Percentiles rank a stretch among this genome's conserved stretches.
phyloP scores from a whole-genome alignment of 2,113 vertebrate genomes.

The Tragulus kanchil region DNA sequence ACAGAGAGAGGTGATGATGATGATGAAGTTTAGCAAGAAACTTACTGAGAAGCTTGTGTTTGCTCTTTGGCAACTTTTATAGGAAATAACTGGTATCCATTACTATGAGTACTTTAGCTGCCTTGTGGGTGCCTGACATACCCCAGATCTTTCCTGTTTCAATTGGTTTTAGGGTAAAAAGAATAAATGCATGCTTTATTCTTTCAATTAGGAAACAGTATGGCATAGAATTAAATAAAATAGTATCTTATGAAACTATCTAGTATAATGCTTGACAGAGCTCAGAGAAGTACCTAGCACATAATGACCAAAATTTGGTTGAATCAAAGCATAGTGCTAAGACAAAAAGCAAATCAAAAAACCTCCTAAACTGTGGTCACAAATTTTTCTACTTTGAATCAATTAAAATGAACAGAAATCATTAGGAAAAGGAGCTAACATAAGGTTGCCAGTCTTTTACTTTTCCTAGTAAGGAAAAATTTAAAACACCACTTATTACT shows the following conservation, averaged over 20 bases:
- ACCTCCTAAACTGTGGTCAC: background rate
- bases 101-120: background rate
- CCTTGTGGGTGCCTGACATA: background rate
- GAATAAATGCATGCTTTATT: background rate
- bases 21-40: conserved; percentile 37
- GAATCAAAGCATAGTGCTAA: background rate
- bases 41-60: background rate
- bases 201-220: background rate
- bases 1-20: background rate
- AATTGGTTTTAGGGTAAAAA: background rate
- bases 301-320: background rate
- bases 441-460: background rate
- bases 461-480: conserved; percentile 29
- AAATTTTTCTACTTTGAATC: background rate
- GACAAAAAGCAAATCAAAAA: background rate
- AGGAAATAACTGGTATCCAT: background rate
- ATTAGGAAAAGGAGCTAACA: background rate
- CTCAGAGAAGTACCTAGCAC: background rate
- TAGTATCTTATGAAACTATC: background rate
- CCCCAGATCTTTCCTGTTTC: background rate
- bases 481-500: background rate
- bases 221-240: background rate
- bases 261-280: background rate
- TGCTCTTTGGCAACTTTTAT: background rate
- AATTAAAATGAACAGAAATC: conserved; percentile 34